Conservation (phyloP, 2,888 invertebrate species). For the Dugesia japonica region DNA sequence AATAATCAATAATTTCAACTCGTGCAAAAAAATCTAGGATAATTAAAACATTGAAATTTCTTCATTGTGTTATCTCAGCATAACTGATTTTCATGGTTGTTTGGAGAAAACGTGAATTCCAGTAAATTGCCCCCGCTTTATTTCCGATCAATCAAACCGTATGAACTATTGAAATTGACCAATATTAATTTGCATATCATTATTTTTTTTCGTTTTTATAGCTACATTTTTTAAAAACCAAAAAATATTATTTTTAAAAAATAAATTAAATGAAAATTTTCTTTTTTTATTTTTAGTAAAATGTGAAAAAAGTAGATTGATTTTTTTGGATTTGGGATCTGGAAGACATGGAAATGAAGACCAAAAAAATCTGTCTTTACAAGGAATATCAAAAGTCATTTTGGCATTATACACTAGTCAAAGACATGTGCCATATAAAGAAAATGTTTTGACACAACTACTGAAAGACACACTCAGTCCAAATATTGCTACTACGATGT, state of each 20-base stretch:
- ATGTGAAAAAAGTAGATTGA: not conserved
- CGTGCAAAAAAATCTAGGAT: not conserved
- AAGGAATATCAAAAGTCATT: not conserved
- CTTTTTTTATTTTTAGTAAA: not conserved
- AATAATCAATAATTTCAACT: not conserved
- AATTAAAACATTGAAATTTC: not conserved
- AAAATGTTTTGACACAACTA: constrained; percentile 2
- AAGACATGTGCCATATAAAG: constrained; percentile 5
- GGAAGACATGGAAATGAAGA: not conserved
- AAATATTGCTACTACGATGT: not conserved
- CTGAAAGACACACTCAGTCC: not conserved
- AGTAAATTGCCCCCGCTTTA: not conserved
- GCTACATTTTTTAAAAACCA: too few species aligned
- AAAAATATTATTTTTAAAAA: too few species aligned
- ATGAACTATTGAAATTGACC: not conserved
- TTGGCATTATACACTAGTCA: not conserved
- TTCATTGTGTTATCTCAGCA: not conserved
- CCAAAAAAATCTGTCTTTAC: not conserved
- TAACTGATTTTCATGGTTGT: not conserved
- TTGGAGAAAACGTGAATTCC: not conserved
- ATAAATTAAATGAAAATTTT: too few species aligned
- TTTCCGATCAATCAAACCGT: not conserved
- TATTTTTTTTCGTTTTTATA: too few species aligned
- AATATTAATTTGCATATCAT: not conserved
- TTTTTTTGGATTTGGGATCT: not conserved